These are phyloP conservation scores for Caenorhabditis japonica DNA, from an alignment of 2,888 invertebrate species.

Conservation along the genomic window DNA sequence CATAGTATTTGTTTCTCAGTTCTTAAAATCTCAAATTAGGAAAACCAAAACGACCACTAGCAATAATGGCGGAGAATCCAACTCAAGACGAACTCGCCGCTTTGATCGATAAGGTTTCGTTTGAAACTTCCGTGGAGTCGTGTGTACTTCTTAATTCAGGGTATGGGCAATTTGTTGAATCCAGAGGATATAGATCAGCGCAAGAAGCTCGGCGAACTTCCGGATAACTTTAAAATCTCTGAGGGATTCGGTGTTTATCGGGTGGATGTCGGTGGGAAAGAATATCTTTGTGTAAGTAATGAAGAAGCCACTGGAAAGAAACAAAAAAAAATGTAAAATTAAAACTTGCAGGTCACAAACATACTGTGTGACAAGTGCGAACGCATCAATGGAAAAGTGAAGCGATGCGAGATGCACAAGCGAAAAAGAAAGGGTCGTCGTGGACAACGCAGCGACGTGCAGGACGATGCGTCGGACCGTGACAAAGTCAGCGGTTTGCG, in stretches of 20 bases:
- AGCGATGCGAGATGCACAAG: constrained; percentile 15
- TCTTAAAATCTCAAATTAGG: too few species aligned
- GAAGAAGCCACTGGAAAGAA: too few species aligned
- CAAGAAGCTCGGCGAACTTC: constrained; percentile 12
- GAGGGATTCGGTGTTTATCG: constrained; percentile 22
- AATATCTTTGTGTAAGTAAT: constrained; percentile 17
- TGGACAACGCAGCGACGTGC: neutral
- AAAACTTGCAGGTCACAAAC: constrained; percentile 9
- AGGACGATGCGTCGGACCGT: constrained; percentile 15
- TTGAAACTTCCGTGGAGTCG: too few species aligned
- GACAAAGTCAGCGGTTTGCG: constrained; percentile 20
- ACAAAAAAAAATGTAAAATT: too few species aligned
- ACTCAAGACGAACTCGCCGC: too few species aligned
- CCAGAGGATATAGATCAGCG: neutral
- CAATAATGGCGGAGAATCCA: too few species aligned
- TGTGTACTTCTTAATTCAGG: too few species aligned
- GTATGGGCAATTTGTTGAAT: constrained; percentile 5
- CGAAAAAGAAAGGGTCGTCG: neutral
- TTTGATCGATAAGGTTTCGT: too few species aligned
- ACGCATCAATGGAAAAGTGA: constrained; percentile 11
- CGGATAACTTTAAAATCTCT: constrained; percentile 8
- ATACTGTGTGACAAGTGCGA: constrained; percentile 17
- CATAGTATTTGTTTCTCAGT: too few species aligned
- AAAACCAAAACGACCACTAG: too few species aligned
- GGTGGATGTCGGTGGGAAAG: constrained; percentile 3